Base-by-base conservation (phyloP, 1,140 invertebrate species). In the Pseudomyrmex pallidus region DNA sequence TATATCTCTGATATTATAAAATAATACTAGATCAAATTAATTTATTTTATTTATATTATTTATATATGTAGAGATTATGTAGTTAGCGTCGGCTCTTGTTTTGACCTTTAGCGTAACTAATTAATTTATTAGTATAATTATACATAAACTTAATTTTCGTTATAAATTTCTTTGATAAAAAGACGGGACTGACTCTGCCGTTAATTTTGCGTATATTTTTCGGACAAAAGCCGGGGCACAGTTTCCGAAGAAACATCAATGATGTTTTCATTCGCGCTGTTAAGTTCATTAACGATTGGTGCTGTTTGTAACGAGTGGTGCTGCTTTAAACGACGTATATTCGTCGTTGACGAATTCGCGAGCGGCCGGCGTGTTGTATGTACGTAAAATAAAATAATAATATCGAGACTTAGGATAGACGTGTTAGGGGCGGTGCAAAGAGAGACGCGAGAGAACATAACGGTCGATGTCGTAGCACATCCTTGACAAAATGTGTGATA, bases 271-370 rank as follows among this genome's bases (percentile, higher is more conserved):
- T 17, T 70, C 12, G 15, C 44, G 48, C 20, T 70, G 12, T 78
- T 70, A 57, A 15, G 48, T 87, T 74, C 48, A 35, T 74, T 66
- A 22, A 74, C n/a, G n/a, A 74, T 84, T 80, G 86, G 85, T 87
- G 85, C 86, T 87, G 85, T 59, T 67, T 67, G 67, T 62, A 84
- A 87, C 17, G 25, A 74, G 74, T 84, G 86, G 86, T 88, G 87
- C 86, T 88, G 82, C 52, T 35, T 35, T 35, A 74, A 35, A 74
- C 46, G 35, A 46, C 73, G 44, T 61, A 67, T 76, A 56, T 68
- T 7, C 22, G 20, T 50, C 48, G 62, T 72, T 20, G 44, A 78
- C 57, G 46, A 85, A 64, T 50, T 76, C n/a, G 74, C 57, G 15
- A 57, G 59, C 48, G 68, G 68, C 70, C 54, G 54, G 70, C 52